Conservation (phyloP, 2,888 invertebrate species). For the Tetragonula carbonaria region DNA sequence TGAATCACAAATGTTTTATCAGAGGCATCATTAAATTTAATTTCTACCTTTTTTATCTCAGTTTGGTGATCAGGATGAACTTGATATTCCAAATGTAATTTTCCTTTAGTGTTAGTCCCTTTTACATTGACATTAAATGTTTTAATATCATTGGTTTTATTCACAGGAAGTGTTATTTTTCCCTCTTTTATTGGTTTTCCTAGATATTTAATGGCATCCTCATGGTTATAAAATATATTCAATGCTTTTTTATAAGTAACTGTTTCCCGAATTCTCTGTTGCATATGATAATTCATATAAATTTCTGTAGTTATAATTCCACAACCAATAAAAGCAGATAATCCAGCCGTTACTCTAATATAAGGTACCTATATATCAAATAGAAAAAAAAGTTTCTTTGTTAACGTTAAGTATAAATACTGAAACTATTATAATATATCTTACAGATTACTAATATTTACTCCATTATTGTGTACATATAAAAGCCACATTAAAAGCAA, state of each 20-base stretch:
- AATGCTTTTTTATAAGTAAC: constrained; percentile 88
- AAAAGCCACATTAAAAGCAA: no score
- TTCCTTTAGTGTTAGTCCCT: constrained; percentile 89
- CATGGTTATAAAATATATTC: constrained; percentile 85
- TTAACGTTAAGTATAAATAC: no score
- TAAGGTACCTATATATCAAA: constrained; percentile 79
- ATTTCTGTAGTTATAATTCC: constrained; percentile 86
- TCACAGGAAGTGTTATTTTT: constrained; percentile 81
- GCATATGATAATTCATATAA: constrained; percentile 85
- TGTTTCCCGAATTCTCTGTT: constrained; percentile 85
- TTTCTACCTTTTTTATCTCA: constrained; percentile 68
- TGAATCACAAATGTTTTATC: constrained; percentile 67
- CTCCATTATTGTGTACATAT: no score
- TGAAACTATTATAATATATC: no score
- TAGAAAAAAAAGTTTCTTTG: neutral
- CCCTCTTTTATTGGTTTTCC: constrained; percentile 91
- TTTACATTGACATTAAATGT: constrained; percentile 88
- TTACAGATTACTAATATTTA: no score
- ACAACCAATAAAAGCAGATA: constrained; percentile 76
- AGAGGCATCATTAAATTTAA: constrained; percentile 65
- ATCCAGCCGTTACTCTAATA: no score
- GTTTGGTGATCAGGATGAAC: constrained; percentile 27
- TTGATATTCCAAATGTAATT: constrained; percentile 60
- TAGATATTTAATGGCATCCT: constrained; percentile 87
- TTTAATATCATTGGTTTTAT: constrained; percentile 85